Percentiles rank a stretch among this genome's conserved stretches.
phyloP scores from a whole-genome alignment of 2,113 vertebrate genomes.

The Psammodynastes pulverulentus region DNA sequence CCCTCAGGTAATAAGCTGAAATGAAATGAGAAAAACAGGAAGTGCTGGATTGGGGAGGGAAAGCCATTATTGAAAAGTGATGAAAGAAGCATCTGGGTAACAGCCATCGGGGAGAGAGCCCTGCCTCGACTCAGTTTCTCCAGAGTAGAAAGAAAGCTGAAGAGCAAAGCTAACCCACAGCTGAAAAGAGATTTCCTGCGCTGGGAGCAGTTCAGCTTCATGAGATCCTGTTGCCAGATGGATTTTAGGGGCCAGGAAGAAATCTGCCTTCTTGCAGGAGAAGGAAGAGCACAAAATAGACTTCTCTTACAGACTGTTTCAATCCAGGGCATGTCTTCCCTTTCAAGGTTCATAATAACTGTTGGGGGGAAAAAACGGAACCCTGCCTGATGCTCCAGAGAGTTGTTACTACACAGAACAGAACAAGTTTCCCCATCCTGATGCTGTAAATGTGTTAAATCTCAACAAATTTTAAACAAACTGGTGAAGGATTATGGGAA shows the following conservation, averaged over 20 bases:
- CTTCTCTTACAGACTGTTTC: too few species aligned
- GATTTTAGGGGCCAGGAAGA: neutral
- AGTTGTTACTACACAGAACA: neutral
- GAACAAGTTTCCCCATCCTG: neutral
- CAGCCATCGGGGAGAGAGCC: neutral
- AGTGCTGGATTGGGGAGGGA: constrained; percentile 50
- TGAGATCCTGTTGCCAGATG: neutral
- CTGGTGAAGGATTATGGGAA: neutral
- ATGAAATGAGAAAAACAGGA: constrained; percentile 59
- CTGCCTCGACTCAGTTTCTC: constrained; percentile 41
- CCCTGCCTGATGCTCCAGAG: neutral
- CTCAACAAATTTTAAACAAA: neutral
- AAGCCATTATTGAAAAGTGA: constrained; percentile 57
- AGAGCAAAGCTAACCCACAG: neutral
- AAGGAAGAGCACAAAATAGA: too few species aligned
- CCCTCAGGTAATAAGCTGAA: constrained; percentile 45
- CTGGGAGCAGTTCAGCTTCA: neutral
- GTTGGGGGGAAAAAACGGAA: neutral
- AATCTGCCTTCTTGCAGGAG: neutral
- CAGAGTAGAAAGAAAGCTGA: neutral
- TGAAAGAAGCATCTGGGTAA: constrained; percentile 59
- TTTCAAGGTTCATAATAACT: neutral
- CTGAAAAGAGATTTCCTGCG: neutral
- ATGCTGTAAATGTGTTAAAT: neutral
- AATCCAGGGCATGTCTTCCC: neutral